Conservation (phyloP, 2,797 vertebrate species). For the Rhinoraja longicauda region DNA sequence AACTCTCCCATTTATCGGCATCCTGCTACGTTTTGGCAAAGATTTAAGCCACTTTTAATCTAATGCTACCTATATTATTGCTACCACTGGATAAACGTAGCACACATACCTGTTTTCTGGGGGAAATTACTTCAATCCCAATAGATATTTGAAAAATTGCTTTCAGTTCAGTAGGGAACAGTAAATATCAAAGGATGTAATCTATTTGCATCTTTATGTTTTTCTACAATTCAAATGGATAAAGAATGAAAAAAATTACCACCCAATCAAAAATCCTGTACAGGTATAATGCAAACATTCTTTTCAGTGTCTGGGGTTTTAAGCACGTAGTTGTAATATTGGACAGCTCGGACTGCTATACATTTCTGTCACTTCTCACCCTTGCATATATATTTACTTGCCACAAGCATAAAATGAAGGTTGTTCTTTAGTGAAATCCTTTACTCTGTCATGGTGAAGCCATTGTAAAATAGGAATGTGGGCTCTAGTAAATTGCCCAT, state of each 20-base stretch:
- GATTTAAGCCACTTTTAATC: no score
- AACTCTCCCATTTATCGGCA: no score
- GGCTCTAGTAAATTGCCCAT: background rate
- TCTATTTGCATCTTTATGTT: background rate
- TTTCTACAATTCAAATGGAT: background rate
- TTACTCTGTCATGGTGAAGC: background rate
- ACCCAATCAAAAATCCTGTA: background rate
- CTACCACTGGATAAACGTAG: background rate
- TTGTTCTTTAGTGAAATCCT: background rate
- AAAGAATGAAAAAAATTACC: background rate
- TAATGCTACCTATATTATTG: no score
- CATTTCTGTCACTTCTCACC: background rate
- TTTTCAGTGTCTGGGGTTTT: background rate
- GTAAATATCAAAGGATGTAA: background rate
- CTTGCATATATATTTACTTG: background rate
- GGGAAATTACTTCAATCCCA: background rate
- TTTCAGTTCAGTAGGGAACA: background rate
- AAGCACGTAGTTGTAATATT: background rate
- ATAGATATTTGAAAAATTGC: background rate
- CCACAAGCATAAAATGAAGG: background rate
- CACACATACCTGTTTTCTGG: background rate
- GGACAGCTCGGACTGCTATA: background rate
- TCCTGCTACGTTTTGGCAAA: no score
- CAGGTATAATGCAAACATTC: background rate
- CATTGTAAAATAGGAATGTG: background rate